Conservation (phyloP, 2,797 vertebrate genomes). For the Cossypha dichroa region DNA sequence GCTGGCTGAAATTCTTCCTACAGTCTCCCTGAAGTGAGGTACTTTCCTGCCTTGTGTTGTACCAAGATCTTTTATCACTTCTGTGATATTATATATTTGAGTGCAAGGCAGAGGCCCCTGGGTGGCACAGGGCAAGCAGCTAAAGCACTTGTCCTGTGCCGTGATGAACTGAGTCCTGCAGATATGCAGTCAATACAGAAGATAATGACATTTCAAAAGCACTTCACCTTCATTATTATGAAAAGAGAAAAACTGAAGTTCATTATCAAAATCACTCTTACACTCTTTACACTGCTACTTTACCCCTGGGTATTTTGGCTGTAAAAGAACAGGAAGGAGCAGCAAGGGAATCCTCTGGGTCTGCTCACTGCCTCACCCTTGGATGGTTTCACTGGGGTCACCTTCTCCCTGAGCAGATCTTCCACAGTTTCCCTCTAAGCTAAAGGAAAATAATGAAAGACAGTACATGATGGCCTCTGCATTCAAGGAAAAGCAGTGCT, state of each 20-base stretch:
- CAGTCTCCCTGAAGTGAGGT: neutral
- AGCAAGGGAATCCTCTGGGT: neutral
- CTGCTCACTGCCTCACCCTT: neutral
- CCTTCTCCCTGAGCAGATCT: neutral
- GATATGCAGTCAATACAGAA: neutral
- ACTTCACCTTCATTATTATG: neutral
- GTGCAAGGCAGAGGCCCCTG: neutral
- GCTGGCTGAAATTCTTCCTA: neutral
- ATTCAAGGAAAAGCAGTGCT: neutral
- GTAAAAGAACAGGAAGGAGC: neutral
- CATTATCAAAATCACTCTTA: neutral
- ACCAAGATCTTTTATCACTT: neutral
- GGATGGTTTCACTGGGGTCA: neutral
- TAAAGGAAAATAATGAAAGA: neutral
- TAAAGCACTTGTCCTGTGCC: neutral
- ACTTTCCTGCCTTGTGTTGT: neutral
- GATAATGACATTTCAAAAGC: neutral
- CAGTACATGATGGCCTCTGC: neutral
- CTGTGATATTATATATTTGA: neutral
- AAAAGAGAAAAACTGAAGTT: neutral
- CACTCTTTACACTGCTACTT: neutral
- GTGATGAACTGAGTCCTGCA: neutral
- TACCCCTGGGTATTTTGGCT: neutral
- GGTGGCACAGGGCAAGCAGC: neutral
- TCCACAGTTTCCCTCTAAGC: neutral